phyloP scores from a whole-genome alignment of 2,888 invertebrate species.

The Zygothrica quintamaculata region DNA sequence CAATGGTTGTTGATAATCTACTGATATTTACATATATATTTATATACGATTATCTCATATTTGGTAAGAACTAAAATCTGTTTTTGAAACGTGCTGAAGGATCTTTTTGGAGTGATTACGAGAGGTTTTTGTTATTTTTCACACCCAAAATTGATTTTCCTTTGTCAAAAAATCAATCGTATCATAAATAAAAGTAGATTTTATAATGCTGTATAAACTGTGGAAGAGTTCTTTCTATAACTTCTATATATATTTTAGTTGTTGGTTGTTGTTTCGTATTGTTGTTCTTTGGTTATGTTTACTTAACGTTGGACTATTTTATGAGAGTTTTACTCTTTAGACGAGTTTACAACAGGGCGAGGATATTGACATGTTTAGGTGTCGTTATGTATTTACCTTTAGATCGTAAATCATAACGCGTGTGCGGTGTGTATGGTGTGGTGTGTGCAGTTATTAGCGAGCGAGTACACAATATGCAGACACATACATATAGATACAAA shows the following conservation, averaged over 20 bases:
- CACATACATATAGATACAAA: constrained; percentile 4
- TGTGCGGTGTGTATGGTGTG: constrained; percentile 52
- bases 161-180: constrained; percentile 46
- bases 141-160: constrained; percentile 56
- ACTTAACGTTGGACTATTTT: constrained; percentile 69
- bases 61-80: constrained; percentile 14
- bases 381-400: constrained; percentile 78
- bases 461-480: constrained; percentile 10
- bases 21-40: constrained; percentile 6
- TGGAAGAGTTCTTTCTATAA: too few species aligned
- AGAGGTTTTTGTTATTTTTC: constrained; percentile 20
- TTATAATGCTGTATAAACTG: constrained; percentile 42
- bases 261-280: too few species aligned
- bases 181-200: constrained; percentile 44
- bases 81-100: constrained; percentile 38
- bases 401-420: constrained; percentile 77
- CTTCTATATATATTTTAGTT: too few species aligned
- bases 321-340: constrained; percentile 79
- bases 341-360: constrained; percentile 74
- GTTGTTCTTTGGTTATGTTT: constrained; percentile 47
- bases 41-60: constrained; percentile 1
- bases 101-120: constrained; percentile 27
- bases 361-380: constrained; percentile 80
- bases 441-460: constrained; percentile 43
- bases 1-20: background rate